Evolutionary conservation across 2,797 vertebrate genomes (phyloP), one percentile per base, ranked within the genome.

Genomic region (Staurois parvus): DNA sequence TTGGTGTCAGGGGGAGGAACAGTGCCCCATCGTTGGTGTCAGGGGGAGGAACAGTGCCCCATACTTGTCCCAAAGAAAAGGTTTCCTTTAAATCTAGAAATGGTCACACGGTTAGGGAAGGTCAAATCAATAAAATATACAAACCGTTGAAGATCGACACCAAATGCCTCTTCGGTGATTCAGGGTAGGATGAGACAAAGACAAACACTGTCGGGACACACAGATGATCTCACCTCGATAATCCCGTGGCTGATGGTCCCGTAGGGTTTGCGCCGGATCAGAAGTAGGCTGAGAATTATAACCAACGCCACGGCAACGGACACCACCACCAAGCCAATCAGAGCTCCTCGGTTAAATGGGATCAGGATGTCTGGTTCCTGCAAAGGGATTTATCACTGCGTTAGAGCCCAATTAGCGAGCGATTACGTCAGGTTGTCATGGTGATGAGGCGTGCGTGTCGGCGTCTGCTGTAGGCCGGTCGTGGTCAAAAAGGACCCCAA

Each of bases 231-330:
- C 91, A 98, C 97, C 96, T 97, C 97, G 45, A 98, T 96, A 32
- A 98, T 97, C 66, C 97, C 97, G 0, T 98, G 97, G 88, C 97
- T 98, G 93, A 98, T 98, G 7, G 96, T 95, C 85, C 97, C 97
- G 2, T 97, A 97, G 3, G 97, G 96, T 91, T 97, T 97, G 90
- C 97, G 95, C 88, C 95, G 95, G 88, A 97, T 96, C 77, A 97
- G 91, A 81, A 98, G 93, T 91, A 98, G 94, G 88, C 97, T 94
- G 90, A 97, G 95, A 88, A 98, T 96, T 85, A 98, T 96, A 87
- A 98, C 96, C 94, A 97, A 97, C 74, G 96, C 96, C 0, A 97
- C 97, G 0, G 96, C 96, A 0, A 97, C 96, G 0, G 97, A 96
- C 62, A 98, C 95, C 76, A 98, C 96, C 85, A 98, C 92, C 89